Percentiles rank a stretch among this genome's conserved stretches.
These are phyloP conservation scores for Triops cancriformis DNA, from an alignment of 1,140 invertebrate genomes.

Conservation along the genomic window DNA sequence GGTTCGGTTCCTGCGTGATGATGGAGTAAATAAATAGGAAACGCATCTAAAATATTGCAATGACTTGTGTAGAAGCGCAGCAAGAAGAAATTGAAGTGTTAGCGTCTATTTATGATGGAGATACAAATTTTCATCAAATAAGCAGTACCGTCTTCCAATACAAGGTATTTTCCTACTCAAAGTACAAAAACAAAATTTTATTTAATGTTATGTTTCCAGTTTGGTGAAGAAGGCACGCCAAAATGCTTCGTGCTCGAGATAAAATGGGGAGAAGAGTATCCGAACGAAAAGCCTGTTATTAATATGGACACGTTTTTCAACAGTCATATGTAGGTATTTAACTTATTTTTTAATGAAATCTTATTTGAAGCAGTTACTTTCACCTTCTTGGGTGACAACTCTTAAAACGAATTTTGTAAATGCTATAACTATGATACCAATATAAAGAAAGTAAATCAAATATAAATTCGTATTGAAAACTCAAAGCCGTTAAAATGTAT, in stretches of 20 bases:
- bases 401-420: too few relatives aligned
- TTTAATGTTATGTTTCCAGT: conserved; percentile 49
- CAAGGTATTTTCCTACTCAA: conserved; percentile 52
- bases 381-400: too few relatives aligned
- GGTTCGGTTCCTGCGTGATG: too few relatives aligned
- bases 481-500: too few relatives aligned
- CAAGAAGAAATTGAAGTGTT: conserved; percentile 84
- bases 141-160: conserved; percentile 73
- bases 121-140: conserved; percentile 73
- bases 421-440: too few relatives aligned
- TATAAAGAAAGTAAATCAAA: too few relatives aligned
- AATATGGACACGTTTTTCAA: conserved; percentile 92
- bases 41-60: conserved; percentile 31
- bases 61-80: conserved; percentile 58
- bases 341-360: not conserved
- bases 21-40: too few relatives aligned
- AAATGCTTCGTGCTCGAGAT: conserved; percentile 83
- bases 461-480: too few relatives aligned
- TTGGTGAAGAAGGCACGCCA: conserved; percentile 64
- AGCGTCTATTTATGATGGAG: conserved; percentile 87
- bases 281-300: conserved; percentile 65
- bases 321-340: conserved; percentile 70
- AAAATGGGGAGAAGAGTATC: conserved; percentile 74
- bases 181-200: not conserved
- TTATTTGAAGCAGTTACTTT: conserved; percentile 19